These are phyloP conservation scores for Littorina saxatilis DNA, from an alignment of 1,140 invertebrate genomes.

Conservation along the genomic window DNA sequence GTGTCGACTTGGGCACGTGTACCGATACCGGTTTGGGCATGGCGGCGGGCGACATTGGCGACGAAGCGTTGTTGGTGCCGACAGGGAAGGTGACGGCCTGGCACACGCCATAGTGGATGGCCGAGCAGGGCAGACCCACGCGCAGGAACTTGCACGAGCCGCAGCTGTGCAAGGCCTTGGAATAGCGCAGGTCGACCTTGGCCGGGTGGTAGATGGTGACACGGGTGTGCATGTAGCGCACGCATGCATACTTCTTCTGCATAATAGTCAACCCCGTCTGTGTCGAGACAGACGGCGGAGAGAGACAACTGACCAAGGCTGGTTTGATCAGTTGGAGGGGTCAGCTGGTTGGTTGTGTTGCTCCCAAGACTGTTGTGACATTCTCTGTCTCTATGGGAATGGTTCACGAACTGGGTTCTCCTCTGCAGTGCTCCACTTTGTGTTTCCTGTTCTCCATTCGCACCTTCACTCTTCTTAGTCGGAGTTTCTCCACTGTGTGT, in stretches of 20 bases:
- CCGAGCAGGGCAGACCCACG: conserved; percentile 72
- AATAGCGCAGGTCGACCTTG: conserved; percentile 75
- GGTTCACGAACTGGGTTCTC: too few species aligned
- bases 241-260: conserved; percentile 44
- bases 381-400: too few species aligned
- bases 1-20: neutral
- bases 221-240: conserved; percentile 63
- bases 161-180: conserved; percentile 78
- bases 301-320: too few species aligned
- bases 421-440: too few species aligned
- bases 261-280: neutral
- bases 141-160: conserved; percentile 64
- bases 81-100: conserved; percentile 75
- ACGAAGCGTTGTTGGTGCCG: conserved; percentile 63
- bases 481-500: too few species aligned
- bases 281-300: neutral
- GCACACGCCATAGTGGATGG: conserved; percentile 80
- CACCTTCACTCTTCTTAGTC: too few species aligned
- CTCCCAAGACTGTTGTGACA: too few species aligned
- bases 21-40: neutral
- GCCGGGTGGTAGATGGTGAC: conserved; percentile 73
- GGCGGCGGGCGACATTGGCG: conserved; percentile 25
- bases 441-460: too few species aligned
- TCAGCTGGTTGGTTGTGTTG: too few species aligned
- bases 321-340: too few species aligned